Percentiles rank a stretch among this genome's conserved stretches.
Evolutionary conservation across 2,113 vertebrate genomes (phyloP).

Genomic region (Scomber japonicus): DNA sequence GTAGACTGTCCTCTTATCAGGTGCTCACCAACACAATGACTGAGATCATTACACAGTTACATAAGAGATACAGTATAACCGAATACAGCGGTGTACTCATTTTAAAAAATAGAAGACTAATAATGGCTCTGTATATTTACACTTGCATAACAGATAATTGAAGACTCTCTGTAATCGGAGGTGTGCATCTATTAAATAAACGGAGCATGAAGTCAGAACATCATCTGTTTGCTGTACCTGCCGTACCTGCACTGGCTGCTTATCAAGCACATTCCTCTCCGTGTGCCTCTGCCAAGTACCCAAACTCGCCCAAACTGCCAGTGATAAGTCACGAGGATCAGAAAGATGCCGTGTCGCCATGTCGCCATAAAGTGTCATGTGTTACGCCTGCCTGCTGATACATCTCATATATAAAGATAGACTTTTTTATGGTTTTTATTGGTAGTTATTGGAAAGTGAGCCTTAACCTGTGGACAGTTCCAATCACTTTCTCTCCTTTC

Average conservation of each 20-base stretch:
- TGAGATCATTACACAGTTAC: conserved; percentile 14
- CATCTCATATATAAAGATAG: not conserved
- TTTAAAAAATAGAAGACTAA: not conserved
- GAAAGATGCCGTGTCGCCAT: not conserved
- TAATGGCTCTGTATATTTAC: not conserved
- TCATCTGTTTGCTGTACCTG: conserved; percentile 70
- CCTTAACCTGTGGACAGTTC: not conserved
- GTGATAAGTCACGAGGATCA: conserved; percentile 44
- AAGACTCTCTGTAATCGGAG: not conserved
- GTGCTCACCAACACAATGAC: conserved; percentile 15
- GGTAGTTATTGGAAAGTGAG: conserved; percentile 3
- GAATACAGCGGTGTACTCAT: not conserved
- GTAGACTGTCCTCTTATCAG: conserved; percentile 45
- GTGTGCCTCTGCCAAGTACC: conserved; percentile 47
- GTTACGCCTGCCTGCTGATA: conserved; percentile 20
- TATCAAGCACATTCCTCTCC: conserved; percentile 64
- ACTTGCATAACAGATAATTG: not conserved
- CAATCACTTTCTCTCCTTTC: not conserved
- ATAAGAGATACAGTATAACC: not conserved
- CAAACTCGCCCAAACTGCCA: conserved; percentile 11
- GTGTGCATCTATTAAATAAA: not conserved
- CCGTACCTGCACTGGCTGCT: conserved; percentile 49
- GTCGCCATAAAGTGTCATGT: conserved; percentile 54
- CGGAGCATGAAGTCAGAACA: not conserved
- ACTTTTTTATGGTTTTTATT: conserved; percentile 35